Evolutionary conservation across 2,888 invertebrate species (phyloP).

Genomic region (Thalpophila matura): DNA sequence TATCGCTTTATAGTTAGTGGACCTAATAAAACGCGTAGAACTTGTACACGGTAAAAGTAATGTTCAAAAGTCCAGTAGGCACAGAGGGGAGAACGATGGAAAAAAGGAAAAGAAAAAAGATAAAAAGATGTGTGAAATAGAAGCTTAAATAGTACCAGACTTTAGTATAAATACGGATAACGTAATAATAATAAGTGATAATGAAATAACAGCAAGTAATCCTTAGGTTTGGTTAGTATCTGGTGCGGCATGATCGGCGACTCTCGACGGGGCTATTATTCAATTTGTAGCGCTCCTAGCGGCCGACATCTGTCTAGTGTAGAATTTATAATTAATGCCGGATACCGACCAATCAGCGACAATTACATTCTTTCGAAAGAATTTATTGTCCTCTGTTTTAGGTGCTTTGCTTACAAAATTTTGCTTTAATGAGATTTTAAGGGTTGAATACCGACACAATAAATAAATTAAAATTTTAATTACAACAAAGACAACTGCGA

Average conservation of each 20-base stretch:
- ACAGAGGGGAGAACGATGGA: neutral
- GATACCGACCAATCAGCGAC: constrained; percentile 50
- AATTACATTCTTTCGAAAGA: constrained; percentile 56
- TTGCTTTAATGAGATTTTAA: constrained; percentile 3
- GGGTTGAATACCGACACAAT: neutral
- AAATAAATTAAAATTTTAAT: constrained; percentile 2
- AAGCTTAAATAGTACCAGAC: neutral
- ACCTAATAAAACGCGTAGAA: neutral
- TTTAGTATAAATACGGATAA: neutral
- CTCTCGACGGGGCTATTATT: constrained; percentile 65
- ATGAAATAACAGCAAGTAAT: constrained; percentile 7
- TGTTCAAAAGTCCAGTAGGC: neutral
- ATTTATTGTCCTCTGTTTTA: constrained; percentile 48
- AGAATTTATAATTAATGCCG: constrained; percentile 59
- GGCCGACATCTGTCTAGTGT: constrained; percentile 42
- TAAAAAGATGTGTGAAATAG: too few relatives aligned
- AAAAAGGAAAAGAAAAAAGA: neutral
- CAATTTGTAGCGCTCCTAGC: constrained; percentile 63
- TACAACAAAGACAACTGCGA: neutral
- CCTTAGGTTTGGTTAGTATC: neutral
- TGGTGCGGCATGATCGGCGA: constrained; percentile 8
- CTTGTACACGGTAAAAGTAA: neutral
- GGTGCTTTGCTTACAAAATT: constrained; percentile 20
- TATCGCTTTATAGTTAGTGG: neutral
- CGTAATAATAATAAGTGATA: neutral